Evolutionary conservation across 2,888 invertebrate species (phyloP), one percentile per base, ranked within the genome.

Genomic region (Netelia virgata): DNA sequence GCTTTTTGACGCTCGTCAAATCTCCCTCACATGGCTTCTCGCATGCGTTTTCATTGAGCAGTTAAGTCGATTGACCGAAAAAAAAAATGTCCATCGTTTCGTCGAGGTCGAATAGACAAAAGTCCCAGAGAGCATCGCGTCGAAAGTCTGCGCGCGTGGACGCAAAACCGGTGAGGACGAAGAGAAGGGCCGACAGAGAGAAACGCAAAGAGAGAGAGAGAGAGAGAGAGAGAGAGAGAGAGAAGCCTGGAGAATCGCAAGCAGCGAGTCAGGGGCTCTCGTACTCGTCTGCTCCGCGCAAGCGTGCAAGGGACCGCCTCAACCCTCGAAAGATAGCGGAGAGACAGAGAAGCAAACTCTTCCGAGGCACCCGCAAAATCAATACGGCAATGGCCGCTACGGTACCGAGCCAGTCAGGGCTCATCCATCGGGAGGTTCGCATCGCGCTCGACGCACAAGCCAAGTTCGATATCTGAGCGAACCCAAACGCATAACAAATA

Each of bases 321-420:
- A 64, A 55, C 68, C 66, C 61, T 55, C 43, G 43, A 20, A 28
- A 18, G 9, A 57, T 9, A 9, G 16, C 18, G 18, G 16, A 57
- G n/a, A 57, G 57, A 57, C 16, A 57, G 18, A 57, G 57, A 57
- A 47, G 55, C n/a, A 53, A 83, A 86, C 85, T 84, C 81, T 85
- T 61, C 36, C 86, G 78, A 76, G 72, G 70, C 66, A 70, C 8
- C 79, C 47, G 79, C 85, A 80, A 85, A 92, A 93, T 93, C 93
- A 93, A 93, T 93, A 93, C 92, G 91, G 90, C 91, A 91, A 92
- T 92, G 92, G 91, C 93, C 91, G 79, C 79, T 91, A 91, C 90
- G 88, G 88, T 90, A 87, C 88, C 89, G 87, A 89, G 88, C 87
- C 91, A 93, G 93, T 93, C 90, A 90, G 91, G 91, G 92, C 90